phyloP scores from a whole-genome alignment of 1,140 invertebrate genomes.

The Steinernema khuongi region DNA sequence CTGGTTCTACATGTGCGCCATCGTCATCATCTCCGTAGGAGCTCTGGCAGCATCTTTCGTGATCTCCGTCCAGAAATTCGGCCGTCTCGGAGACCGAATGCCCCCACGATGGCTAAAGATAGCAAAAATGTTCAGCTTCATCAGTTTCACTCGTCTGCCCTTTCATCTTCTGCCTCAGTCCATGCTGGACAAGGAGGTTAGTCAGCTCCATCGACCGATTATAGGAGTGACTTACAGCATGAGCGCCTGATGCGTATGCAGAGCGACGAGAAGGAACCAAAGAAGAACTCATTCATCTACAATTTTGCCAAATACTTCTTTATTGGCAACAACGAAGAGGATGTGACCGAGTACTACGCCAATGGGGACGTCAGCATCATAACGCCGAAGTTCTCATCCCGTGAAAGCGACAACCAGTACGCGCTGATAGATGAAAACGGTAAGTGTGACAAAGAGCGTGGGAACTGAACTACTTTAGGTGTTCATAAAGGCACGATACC shows the following conservation, averaged over 20 bases:
- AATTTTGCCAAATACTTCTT: constrained; percentile 18
- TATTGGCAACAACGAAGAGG: not conserved
- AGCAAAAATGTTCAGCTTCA: constrained; percentile 10
- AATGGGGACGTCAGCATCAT: not conserved
- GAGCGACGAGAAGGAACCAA: not conserved
- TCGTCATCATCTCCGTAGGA: constrained; percentile 33
- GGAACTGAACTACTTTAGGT: not conserved
- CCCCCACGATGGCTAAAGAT: constrained; percentile 13
- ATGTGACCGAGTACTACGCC: constrained; percentile 7
- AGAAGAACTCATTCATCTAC: not conserved
- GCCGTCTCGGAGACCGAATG: constrained; percentile 19
- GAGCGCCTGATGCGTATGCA: not conserved
- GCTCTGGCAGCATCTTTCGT: constrained; percentile 32
- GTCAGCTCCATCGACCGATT: not conserved
- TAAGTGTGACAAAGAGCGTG: not conserved
- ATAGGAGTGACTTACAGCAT: constrained; percentile 17
- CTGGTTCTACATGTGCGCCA: constrained; percentile 37
- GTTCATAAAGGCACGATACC: not conserved
- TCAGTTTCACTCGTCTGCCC: constrained; percentile 17
- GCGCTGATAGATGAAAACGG: not conserved
- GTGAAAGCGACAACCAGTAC: not conserved
- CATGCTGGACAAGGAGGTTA: constrained; percentile 18
- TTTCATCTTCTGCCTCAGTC: constrained; percentile 19
- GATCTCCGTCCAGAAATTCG: constrained; percentile 22
- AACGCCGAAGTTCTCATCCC: not conserved